Percentiles rank a stretch among this genome's conserved stretches.
Conservation (phyloP, 2,113 vertebrate species). For the Tylochromis polylepis region DNA sequence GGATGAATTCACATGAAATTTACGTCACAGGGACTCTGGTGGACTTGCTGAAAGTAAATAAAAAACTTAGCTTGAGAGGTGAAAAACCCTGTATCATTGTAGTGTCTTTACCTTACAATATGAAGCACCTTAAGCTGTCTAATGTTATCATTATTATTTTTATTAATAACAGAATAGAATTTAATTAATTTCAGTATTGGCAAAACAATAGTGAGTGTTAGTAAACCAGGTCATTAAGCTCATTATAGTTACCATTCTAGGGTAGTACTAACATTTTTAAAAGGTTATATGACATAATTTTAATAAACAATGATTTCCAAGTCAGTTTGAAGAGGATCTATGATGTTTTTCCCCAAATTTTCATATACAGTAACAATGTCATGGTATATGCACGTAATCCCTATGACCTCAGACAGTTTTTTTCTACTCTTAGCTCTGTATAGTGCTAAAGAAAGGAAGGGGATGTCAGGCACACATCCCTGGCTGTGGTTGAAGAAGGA, state of each 20-base stretch:
- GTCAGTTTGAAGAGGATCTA: not conserved
- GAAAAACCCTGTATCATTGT: not conserved
- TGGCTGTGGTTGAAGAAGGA: not conserved
- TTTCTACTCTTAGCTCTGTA: not conserved
- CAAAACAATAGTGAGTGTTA: not conserved
- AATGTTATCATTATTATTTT: not conserved
- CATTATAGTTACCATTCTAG: not conserved
- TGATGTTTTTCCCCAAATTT: not conserved
- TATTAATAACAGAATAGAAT: not conserved
- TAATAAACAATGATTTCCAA: not conserved
- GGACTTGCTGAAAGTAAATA: not conserved
- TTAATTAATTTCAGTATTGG: rapidly evolving
- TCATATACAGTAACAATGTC: not conserved
- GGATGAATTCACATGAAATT: not conserved
- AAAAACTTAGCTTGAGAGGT: not conserved
- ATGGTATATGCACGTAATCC: not conserved
- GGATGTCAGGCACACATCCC: not conserved
- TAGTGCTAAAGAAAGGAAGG: not conserved
- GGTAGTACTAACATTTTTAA: not conserved
- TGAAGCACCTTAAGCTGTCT: not conserved
- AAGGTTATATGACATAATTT: not conserved
- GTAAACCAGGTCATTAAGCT: not conserved
- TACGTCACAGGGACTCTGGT: not conserved
- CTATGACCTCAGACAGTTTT: not conserved
- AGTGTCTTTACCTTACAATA: too few relatives aligned